phyloP scores from a whole-genome alignment of 2,888 invertebrate genomes.

The Pemphredon lugubris region DNA sequence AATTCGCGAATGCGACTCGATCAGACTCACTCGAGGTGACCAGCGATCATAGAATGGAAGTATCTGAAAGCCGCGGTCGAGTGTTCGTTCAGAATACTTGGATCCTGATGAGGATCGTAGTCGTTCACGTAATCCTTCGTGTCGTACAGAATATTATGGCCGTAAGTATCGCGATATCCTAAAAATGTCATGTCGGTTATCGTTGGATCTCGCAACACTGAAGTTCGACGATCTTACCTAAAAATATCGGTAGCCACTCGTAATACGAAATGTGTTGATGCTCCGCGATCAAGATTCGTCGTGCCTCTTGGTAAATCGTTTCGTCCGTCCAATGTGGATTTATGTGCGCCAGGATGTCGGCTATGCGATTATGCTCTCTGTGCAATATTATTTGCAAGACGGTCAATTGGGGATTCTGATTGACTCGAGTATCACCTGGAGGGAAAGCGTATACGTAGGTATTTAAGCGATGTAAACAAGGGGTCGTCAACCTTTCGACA shows the following conservation, averaged over 20 bases:
- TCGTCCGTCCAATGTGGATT: slow-evolving; percentile 91
- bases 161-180: slow-evolving; percentile 85
- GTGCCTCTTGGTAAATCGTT: slow-evolving; percentile 87
- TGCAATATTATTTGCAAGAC: slow-evolving; percentile 88
- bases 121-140: slow-evolving; percentile 85
- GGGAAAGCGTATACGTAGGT: too few species aligned
- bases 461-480: too few species aligned
- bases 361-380: slow-evolving; percentile 91
- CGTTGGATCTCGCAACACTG: too few species aligned
- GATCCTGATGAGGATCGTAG: slow-evolving; percentile 86
- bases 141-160: slow-evolving; percentile 85
- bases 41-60: slow-evolving; percentile 88
- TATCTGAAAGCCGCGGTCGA: slow-evolving; percentile 88
- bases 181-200: too few species aligned
- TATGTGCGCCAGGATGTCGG: slow-evolving; percentile 83
- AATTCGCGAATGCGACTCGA: too few species aligned
- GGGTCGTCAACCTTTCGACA: too few species aligned
- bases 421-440: slow-evolving; percentile 88
- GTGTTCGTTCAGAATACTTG: slow-evolving; percentile 86
- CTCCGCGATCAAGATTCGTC: slow-evolving; percentile 88
- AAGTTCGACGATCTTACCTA: slow-evolving; percentile 82
- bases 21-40: slow-evolving; percentile 85
- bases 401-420: slow-evolving; percentile 89
- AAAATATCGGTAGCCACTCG: slow-evolving; percentile 89
- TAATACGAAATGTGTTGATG: slow-evolving; percentile 91